These are phyloP conservation scores for Zoanthus sociatus DNA, from an alignment of 92 coral and sea anemone species.

Conservation along the genomic window DNA sequence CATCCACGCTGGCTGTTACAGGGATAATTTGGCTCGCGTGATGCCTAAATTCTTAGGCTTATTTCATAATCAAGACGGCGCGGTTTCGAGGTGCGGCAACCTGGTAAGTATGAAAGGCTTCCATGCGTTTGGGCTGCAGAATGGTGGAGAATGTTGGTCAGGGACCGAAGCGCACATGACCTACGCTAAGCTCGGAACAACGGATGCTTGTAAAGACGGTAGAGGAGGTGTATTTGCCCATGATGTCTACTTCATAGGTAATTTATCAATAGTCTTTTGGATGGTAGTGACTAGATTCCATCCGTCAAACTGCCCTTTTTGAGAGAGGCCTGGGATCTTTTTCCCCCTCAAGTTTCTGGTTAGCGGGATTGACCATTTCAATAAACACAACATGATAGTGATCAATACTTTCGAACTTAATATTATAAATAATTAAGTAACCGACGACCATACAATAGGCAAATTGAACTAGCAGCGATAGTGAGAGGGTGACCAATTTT, in stretches of 20 bases:
- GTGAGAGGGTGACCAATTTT: too few relatives aligned
- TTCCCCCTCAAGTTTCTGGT: too few relatives aligned
- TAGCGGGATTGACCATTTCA: too few relatives aligned
- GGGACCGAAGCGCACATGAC: conserved; percentile 49
- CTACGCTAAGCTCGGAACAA: conserved; percentile 29
- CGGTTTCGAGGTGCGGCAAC: neutral
- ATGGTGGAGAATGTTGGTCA: conserved; percentile 57
- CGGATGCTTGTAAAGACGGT: conserved; percentile 42
- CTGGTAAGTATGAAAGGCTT: conserved; percentile 10
- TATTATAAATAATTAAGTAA: too few relatives aligned
- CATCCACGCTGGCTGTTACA: conserved; percentile 31
- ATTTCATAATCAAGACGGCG: neutral
- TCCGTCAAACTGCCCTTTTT: too few relatives aligned
- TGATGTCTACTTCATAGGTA: conserved; percentile 34
- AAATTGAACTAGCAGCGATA: too few relatives aligned
- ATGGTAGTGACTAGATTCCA: too few relatives aligned
- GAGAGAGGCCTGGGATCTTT: too few relatives aligned
- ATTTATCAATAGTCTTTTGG: neutral
- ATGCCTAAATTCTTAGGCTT: conserved; percentile 16
- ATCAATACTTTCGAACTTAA: too few relatives aligned
- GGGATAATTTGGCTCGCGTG: neutral
- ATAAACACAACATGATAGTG: too few relatives aligned
- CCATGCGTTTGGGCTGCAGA: conserved; percentile 19
- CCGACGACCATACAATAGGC: too few relatives aligned
- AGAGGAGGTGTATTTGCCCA: conserved; percentile 21